Evolutionary conservation across 2,888 invertebrate species (phyloP), one percentile per base, ranked within the genome.

Genomic region (Macrophya annulata): DNA sequence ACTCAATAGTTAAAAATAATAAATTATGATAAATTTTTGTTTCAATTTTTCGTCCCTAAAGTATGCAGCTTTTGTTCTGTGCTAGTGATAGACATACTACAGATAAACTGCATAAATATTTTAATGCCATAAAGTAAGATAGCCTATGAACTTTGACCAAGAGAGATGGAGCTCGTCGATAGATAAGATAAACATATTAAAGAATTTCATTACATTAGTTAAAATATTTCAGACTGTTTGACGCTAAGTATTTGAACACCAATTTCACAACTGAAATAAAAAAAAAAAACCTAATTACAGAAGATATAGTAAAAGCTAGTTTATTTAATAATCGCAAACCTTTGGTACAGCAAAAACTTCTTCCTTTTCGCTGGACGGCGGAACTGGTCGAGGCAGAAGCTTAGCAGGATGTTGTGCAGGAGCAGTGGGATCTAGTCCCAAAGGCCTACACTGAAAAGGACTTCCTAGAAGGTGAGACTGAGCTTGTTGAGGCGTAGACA

Each of bases 281-380:
- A 45, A 21, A 10, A 43, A 17, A 15, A 62, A 62, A 62, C 6
- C 4, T 2, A 62, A 45, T n/a, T 21, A 21, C n/a, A 74, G 62
- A 43, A 81, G 10, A 62, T 76, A 12, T 40, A 10, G 40, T n/a
- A 62, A n/a, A 74, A 43, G 62, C 37, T 65, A 31, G 15, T 43
- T 45, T 6, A 6, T 17, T 31, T 10, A 72, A 25, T 59, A n/a
- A 21, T 2, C n/a, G 86, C 87, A 72, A 87, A 94, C 94, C 93
- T 94, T 94, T 85, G 94, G 94, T 76, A 94, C 93, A 31, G 93
- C 94, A 86, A 94, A 94, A 74, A 94, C 89, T 87, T 94, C 94
- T 85, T 93, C 93, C 85, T 93, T 93, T 43, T 91, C 91, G 2
- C 86, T 85, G 6, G 85, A 68, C 84, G 43, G 5, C 5, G 72